Conservation (phyloP, 2,113 vertebrate genomes). For the Zosterops hypoxanthus region DNA sequence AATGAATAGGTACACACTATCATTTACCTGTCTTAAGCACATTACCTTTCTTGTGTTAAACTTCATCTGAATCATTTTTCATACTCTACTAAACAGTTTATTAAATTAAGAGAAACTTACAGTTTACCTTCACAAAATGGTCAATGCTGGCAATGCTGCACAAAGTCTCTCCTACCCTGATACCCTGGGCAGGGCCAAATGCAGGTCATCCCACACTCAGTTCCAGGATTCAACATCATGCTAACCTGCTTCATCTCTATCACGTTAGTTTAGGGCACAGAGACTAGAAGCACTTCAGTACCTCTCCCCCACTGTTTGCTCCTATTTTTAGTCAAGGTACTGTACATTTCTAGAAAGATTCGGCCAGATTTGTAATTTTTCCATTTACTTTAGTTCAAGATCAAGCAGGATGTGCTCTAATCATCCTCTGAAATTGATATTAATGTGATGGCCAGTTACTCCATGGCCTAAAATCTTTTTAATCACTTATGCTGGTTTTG, state of each 20-base stretch:
- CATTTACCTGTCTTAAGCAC: background rate
- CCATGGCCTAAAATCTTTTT: background rate
- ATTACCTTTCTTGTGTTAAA: background rate
- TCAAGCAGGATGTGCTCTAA: background rate
- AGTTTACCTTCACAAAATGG: background rate
- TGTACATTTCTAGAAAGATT: background rate
- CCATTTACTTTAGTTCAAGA: background rate
- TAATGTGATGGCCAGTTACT: background rate
- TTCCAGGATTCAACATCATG: rapidly evolving
- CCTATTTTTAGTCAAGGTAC: background rate
- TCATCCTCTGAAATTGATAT: background rate
- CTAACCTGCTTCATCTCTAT: background rate
- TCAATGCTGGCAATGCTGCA: background rate
- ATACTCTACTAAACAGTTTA: background rate
- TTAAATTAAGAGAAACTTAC: background rate
- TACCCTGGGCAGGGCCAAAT: rapidly evolving
- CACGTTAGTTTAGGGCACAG: background rate
- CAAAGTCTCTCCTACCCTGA: background rate
- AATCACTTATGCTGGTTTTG: background rate
- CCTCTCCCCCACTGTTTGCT: background rate
- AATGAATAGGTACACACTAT: background rate
- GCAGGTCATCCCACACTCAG: background rate
- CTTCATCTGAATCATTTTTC: background rate
- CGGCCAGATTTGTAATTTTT: rapidly evolving
- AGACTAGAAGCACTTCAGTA: background rate